Conservation (phyloP, 2,797 vertebrate genomes). For the Aeoliscus strigatus region DNA sequence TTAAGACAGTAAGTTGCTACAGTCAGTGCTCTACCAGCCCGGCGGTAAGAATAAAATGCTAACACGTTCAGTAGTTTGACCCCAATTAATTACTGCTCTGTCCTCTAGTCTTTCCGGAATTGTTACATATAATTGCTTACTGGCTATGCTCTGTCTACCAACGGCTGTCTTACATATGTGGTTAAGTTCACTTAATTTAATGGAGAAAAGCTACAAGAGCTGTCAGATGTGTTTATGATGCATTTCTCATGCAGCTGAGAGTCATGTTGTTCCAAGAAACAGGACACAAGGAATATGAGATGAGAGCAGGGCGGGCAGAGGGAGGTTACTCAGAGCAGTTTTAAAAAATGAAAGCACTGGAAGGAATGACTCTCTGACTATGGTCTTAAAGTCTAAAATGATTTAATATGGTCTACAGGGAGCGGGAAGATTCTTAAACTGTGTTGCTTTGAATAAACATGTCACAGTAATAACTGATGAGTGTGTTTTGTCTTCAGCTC, state of each 20-base stretch:
- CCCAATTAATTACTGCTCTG: constrained; percentile 13
- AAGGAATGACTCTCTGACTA: not conserved
- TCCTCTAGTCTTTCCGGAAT: constrained; percentile 2
- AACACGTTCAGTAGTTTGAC: constrained; percentile 4
- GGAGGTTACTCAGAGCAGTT: not conserved
- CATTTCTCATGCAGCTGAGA: not conserved
- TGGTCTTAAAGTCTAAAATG: not conserved
- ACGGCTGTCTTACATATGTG: not conserved
- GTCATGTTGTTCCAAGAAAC: not conserved
- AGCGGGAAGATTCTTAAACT: not conserved
- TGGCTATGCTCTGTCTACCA: constrained; percentile 15
- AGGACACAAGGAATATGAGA: not conserved
- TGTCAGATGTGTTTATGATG: constrained; percentile 4
- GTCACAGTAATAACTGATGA: too few relatives aligned
- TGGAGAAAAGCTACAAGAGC: constrained; percentile 2
- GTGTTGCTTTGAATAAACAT: not conserved
- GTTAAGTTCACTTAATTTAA: constrained; percentile 11
- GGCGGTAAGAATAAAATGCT: constrained; percentile 14
- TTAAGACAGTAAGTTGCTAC: not conserved
- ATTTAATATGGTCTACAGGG: not conserved
- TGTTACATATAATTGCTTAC: constrained; percentile 12
- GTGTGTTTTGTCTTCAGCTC: not conserved
- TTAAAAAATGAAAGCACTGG: not conserved
- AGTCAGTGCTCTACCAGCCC: not conserved
- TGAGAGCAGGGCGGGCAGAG: not conserved